A percentile compares a stretch with the other conserved stretches of the same genome.
Evolutionary conservation across 2,797 vertebrate species (phyloP).

Genomic region (Lutjanus campechanus): DNA sequence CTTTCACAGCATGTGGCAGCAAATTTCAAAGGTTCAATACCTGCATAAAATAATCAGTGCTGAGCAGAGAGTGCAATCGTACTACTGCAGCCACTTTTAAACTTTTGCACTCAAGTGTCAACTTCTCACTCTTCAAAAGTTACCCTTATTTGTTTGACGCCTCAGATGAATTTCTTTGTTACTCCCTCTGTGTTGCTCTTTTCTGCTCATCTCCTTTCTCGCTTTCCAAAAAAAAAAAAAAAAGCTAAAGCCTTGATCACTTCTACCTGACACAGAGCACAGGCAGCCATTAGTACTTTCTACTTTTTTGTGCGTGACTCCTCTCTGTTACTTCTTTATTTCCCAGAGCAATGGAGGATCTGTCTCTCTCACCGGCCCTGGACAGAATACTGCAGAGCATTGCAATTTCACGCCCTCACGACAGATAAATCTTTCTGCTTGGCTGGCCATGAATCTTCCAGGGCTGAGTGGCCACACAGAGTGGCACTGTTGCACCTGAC

Average conservation of each 20-base stretch:
- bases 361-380: constrained; percentile 52
- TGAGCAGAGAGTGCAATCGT: constrained; percentile 16
- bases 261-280: constrained; percentile 55
- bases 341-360: constrained; percentile 54
- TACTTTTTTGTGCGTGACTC: constrained; percentile 29
- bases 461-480: constrained; percentile 62
- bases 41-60: background rate
- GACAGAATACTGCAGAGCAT: constrained; percentile 70
- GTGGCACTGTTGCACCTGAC: constrained; percentile 65
- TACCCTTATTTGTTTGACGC: constrained; percentile 41
- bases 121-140: constrained; percentile 50
- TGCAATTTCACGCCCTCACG: constrained; percentile 72
- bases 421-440: constrained; percentile 77
- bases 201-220: constrained; percentile 40
- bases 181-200: constrained; percentile 26
- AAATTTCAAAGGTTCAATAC: constrained; percentile 4
- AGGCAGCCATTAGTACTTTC: constrained; percentile 47
- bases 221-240: background rate
- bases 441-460: constrained; percentile 68
- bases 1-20: constrained; percentile 13
- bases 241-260: constrained; percentile 47
- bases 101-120: constrained; percentile 41
- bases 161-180: constrained; percentile 33
- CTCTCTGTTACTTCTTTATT: constrained; percentile 59
- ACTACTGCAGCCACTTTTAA: constrained; percentile 30